Evolutionary conservation across 2,113 vertebrate genomes (phyloP).

Genomic region (Ariopsis seemanni): DNA sequence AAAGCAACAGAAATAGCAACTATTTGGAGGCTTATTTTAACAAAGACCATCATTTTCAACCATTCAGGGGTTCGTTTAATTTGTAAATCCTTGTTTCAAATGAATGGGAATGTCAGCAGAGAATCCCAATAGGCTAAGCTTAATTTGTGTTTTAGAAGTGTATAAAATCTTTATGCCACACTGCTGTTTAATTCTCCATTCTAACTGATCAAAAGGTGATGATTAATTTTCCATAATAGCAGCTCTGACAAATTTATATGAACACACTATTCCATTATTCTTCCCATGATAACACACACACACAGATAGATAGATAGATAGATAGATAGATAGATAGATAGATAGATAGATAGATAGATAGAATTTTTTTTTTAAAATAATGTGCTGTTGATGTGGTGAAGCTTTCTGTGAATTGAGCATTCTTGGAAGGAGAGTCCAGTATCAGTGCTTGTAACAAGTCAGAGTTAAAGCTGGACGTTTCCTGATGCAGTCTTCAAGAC

Average conservation of each 20-base stretch:
- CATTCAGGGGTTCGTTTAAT: background rate
- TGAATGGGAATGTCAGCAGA: background rate
- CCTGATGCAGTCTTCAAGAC: no score
- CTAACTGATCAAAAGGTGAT: background rate
- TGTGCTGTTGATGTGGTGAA: background rate
- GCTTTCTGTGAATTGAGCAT: no score
- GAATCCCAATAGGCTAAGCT: background rate
- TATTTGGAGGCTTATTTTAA: constrained; percentile 7
- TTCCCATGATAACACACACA: background rate
- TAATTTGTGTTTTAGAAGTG: background rate
- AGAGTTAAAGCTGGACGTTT: no score
- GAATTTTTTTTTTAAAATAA: background rate
- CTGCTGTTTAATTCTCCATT: background rate
- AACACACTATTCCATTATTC: background rate
- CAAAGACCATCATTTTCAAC: constrained; percentile 3
- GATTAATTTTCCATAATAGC: background rate
- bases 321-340: no score
- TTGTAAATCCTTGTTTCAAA: background rate
- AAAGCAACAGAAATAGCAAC: constrained; percentile 19
- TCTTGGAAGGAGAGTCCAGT: no score
- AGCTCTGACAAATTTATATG: background rate
- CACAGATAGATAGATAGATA: no score
- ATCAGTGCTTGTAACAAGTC: no score
- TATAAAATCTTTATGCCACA: background rate
- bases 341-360: no score